These are phyloP conservation scores for Micoletzkya japonica DNA, from an alignment of 2,888 invertebrate species.

Conservation along the genomic window DNA sequence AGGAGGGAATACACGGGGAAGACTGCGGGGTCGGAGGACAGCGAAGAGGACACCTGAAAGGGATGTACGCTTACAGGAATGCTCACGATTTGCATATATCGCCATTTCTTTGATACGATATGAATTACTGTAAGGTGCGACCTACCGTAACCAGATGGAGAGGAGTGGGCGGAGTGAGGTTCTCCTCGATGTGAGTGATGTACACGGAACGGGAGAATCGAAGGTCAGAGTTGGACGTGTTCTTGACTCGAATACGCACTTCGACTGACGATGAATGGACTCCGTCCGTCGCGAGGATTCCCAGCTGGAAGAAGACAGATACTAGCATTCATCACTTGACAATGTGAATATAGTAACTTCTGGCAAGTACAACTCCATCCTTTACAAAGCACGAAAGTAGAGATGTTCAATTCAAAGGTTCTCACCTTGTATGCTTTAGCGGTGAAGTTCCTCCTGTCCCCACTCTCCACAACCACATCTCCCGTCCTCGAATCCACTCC, in stretches of 20 bases:
- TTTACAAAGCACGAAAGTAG: not conserved
- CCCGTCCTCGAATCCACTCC: conserved; percentile 79
- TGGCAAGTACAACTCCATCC: not conserved
- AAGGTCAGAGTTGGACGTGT: conserved; percentile 30
- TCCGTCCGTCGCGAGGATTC: conserved; percentile 48
- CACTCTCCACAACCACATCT: conserved; percentile 68
- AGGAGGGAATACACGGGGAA: conserved; percentile 64
- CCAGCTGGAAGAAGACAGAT: conserved; percentile 32
- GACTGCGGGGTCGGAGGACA: conserved; percentile 34
- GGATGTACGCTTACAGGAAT: not conserved
- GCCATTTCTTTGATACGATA: not conserved
- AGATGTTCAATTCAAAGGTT: not conserved
- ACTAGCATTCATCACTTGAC: too few species aligned
- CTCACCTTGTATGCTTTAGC: conserved; percentile 30
- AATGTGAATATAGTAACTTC: not conserved
- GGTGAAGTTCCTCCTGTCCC: conserved; percentile 29
- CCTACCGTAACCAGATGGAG: conserved; percentile 31
- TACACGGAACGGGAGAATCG: conserved; percentile 40
- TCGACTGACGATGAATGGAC: conserved; percentile 36
- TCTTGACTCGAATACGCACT: conserved; percentile 27
- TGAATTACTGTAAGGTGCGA: not conserved
- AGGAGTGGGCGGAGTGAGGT: conserved; percentile 72
- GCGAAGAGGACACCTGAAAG: conserved; percentile 70
- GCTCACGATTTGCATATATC: not conserved
- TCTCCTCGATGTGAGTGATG: conserved; percentile 43